Percentiles rank a stretch among this genome's conserved stretches.
Evolutionary conservation across 1,140 invertebrate genomes (phyloP).

Genomic region (Globodera rostochiensis): DNA sequence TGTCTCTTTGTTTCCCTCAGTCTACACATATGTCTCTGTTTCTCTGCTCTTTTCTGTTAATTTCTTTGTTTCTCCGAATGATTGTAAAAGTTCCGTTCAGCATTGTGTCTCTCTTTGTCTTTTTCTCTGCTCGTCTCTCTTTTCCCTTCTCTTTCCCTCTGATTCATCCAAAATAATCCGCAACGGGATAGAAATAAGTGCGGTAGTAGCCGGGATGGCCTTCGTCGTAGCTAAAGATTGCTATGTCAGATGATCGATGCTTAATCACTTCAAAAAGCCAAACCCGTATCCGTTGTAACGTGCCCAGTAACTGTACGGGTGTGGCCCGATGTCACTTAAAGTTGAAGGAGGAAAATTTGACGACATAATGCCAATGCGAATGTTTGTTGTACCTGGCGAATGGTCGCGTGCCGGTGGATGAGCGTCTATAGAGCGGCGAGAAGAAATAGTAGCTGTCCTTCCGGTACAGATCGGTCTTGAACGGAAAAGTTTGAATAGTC

Average conservation of each 20-base stretch:
- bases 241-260: neutral
- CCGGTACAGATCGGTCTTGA: slow-evolving; percentile 17
- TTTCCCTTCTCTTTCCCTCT: neutral
- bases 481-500: neutral
- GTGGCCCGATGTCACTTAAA: slow-evolving; percentile 15
- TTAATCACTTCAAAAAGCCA: neutral
- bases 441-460: slow-evolving; percentile 19
- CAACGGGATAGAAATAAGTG: slow-evolving; percentile 20
- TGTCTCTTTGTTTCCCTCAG: neutral
- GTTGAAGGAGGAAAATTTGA: neutral
- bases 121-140: slow-evolving; percentile 20
- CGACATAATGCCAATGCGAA: neutral
- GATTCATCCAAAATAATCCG: slow-evolving; percentile 31
- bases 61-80: neutral
- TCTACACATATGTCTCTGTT: neutral
- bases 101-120: slow-evolving; percentile 1
- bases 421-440: slow-evolving; percentile 19
- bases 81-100: neutral
- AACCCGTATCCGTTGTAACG: slow-evolving; percentile 32
- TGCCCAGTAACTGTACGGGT: slow-evolving; percentile 25
- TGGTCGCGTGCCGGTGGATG: slow-evolving; percentile 7
- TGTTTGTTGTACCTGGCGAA: slow-evolving; percentile 9
- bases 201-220: slow-evolving; percentile 26
- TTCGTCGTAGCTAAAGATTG: slow-evolving; percentile 18
- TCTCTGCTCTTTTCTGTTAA: neutral